Base-by-base conservation (phyloP, 2,797 vertebrate species). In the Mycteria americana region DNA sequence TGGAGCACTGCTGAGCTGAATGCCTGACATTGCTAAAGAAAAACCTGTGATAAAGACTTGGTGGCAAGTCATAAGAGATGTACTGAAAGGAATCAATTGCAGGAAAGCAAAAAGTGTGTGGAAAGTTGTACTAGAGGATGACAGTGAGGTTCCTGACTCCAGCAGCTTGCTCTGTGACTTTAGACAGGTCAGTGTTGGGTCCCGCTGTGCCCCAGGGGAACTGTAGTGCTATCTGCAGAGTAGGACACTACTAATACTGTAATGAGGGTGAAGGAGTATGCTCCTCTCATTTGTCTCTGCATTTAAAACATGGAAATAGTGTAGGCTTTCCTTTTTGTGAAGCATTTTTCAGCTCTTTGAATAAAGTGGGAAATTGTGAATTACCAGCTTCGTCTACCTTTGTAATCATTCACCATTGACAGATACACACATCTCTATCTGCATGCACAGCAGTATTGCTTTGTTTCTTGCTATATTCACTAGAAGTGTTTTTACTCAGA, bases 151-250 rank as follows among this genome's bases (percentile, higher is more conserved):
- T 75, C 31, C 74, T 68, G 45, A 37, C 22, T 59, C 46, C 13
- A 46, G 33, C 9, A 8, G 10, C 23, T 67, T 81, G 13, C 24
- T 65, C 21, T 70, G n/a, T 81, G n/a, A 56, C 30, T 54, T 72
- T 45, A 16, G 18, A 35, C 31, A n/a, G 16, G 6, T 50, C n/a
- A 62, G 7, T 18, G 11, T 4, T 45, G 28, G 22, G 6, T 1
- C 4, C 4, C 11, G 3, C 25, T 0, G 0, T 39, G 12, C 3
- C 4, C 17, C 12, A 39, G 16, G 35, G 35, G 46, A 86, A 48
- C 4, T 0, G 0, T 19, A 19, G 4, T 73, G 13, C 11, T n/a
- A 17, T 30, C 19, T 63, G 17, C 33, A 67, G n/a, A 63, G 33
- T 2, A 51, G 4, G 9, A 30, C 10, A 27, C 3, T 63, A 10